These are phyloP conservation scores for Nanger granti DNA, from an alignment of 2,113 vertebrate species.

Conservation along the genomic window DNA sequence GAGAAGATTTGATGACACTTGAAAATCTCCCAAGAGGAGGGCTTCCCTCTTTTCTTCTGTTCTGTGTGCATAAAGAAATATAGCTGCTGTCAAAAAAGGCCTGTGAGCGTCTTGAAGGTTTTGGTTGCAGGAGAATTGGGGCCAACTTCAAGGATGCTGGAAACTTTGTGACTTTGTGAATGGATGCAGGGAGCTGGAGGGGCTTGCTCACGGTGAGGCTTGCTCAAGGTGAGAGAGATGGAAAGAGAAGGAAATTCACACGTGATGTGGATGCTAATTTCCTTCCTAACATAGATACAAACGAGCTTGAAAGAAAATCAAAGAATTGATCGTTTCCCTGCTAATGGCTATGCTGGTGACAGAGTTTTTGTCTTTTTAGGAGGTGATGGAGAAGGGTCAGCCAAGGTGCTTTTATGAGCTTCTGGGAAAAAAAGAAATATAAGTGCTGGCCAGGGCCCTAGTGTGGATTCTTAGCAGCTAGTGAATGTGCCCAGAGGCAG, in stretches of 20 bases:
- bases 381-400: slow-evolving; percentile 54
- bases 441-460: not conserved
- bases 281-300: slow-evolving; percentile 3
- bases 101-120: not conserved
- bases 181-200: not conserved
- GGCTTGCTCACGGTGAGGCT: not conserved
- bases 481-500: not conserved
- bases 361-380: slow-evolving; percentile 51
- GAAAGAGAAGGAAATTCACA: slow-evolving; percentile 37
- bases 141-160: slow-evolving; percentile 35
- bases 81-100: not conserved
- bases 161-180: slow-evolving; percentile 55
- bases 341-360: slow-evolving; percentile 42
- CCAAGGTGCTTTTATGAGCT: slow-evolving; percentile 34
- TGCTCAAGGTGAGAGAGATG: slow-evolving; percentile 10
- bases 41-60: slow-evolving; percentile 7
- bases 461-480: slow-evolving; percentile 19
- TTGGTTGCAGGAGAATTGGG: slow-evolving; percentile 27
- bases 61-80: slow-evolving; percentile 33
- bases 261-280: slow-evolving; percentile 28
- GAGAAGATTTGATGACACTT: slow-evolving; percentile 25
- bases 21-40: slow-evolving; percentile 17
- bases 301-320: slow-evolving; percentile 44
- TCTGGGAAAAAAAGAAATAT: not conserved
- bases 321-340: slow-evolving; percentile 24